Conservation (phyloP, 2,113 vertebrate species). For the Sander vitreus region DNA sequence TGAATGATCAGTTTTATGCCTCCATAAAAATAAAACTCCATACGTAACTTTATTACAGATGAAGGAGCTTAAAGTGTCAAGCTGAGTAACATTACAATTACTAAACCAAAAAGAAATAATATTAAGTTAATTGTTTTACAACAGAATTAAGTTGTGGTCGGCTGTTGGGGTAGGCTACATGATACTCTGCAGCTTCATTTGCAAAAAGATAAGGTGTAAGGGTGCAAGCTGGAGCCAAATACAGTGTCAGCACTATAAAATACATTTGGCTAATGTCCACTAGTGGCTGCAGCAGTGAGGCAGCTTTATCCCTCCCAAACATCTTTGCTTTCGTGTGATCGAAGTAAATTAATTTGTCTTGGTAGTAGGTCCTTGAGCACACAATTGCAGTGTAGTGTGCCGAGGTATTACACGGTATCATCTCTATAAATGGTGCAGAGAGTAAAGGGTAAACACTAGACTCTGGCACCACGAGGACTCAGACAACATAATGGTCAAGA, state of each 20-base stretch:
- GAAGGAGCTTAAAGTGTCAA: background rate
- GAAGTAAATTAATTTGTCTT: slow-evolving; percentile 32
- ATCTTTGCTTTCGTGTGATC: slow-evolving; percentile 21
- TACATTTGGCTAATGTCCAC: slow-evolving; percentile 27
- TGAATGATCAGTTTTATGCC: background rate
- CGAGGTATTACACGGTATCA: background rate
- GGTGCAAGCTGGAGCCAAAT: background rate
- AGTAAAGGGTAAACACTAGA: background rate
- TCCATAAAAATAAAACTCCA: background rate
- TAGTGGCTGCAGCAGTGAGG: background rate
- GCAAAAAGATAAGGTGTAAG: background rate
- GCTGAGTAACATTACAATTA: background rate
- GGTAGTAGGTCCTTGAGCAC: background rate
- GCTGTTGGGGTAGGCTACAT: background rate
- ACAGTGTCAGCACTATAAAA: slow-evolving; percentile 20
- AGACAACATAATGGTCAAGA: background rate
- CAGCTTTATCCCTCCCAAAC: slow-evolving; percentile 5
- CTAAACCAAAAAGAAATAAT: background rate
- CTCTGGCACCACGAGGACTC: background rate
- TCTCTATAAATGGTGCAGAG: background rate
- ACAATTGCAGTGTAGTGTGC: background rate
- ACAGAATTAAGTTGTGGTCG: background rate
- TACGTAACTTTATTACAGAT: background rate
- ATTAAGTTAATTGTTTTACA: background rate
- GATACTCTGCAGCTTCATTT: slow-evolving; percentile 18